Percentiles rank a stretch among this genome's conserved stretches.
Evolutionary conservation across 2,797 vertebrate genomes (phyloP).

Genomic region (Balearica regulorum): DNA sequence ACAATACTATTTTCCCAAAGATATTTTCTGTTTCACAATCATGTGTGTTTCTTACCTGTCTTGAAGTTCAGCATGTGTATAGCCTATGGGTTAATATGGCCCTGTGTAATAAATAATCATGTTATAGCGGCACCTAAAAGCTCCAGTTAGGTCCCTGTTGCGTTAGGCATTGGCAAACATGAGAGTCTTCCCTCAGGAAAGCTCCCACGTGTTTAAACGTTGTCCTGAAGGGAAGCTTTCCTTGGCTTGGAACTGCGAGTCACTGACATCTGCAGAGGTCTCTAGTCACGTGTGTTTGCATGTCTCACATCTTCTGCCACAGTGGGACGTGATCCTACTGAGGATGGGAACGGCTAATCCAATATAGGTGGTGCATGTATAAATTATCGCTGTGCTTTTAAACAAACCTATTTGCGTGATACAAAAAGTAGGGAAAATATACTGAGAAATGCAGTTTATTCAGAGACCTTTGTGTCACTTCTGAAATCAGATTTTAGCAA

Average conservation of each 20-base stretch:
- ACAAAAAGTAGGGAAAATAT: not conserved
- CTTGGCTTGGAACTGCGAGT: not conserved
- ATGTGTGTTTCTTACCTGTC: not conserved
- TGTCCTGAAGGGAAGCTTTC: not conserved
- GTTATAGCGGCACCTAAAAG: not conserved
- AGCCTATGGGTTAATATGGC: not conserved
- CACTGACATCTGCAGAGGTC: not conserved
- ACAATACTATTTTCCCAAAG: not conserved
- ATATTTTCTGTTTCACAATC: not conserved
- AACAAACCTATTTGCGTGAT: not conserved
- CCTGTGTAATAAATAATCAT: not conserved
- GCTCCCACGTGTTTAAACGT: not conserved
- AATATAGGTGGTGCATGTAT: not conserved
- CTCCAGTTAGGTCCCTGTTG: not conserved
- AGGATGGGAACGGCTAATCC: not conserved
- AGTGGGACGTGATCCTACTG: not conserved
- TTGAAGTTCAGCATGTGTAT: not conserved
- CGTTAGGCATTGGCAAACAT: not conserved
- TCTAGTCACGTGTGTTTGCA: fast-evolving
- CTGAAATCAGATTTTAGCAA: not conserved
- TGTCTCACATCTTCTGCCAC: not conserved
- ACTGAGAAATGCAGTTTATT: not conserved
- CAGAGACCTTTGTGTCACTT: not conserved
- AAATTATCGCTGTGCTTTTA: not conserved
- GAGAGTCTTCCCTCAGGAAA: not conserved